Conservation (phyloP, 2,888 invertebrate species). For the Cephonodes hylas region DNA sequence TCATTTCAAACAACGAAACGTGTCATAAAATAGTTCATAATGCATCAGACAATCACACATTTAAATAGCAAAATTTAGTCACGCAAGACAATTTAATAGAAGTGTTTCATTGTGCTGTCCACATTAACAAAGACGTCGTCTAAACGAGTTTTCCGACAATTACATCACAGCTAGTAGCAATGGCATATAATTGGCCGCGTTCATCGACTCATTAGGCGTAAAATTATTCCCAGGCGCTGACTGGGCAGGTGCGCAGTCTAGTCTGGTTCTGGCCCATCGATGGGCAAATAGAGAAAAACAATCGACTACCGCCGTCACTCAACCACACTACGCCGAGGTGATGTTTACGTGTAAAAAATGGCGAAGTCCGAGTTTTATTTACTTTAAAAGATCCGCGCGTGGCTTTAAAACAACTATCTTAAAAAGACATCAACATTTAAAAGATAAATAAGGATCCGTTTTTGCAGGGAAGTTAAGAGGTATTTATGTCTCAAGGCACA, state of each 20-base stretch:
- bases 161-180: constrained; percentile 44
- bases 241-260: constrained; percentile 53
- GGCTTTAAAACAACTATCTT: not conserved
- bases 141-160: constrained; percentile 28
- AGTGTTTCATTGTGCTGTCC: not conserved
- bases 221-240: constrained; percentile 52
- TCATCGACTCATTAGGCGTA: constrained; percentile 50
- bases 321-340: constrained; percentile 29
- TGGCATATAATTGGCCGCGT: constrained; percentile 47
- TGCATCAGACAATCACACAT: not conserved
- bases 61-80: not conserved
- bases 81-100: no score
- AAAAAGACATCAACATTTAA: not conserved
- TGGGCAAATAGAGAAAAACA: constrained; percentile 45
- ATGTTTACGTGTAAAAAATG: constrained; percentile 30
- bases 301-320: constrained; percentile 29
- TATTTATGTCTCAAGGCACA: no score
- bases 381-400: constrained; percentile 21
- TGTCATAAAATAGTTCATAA: not conserved
- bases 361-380: constrained; percentile 25
- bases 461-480: no score
- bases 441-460: no score
- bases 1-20: no score
- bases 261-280: constrained; percentile 40
- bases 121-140: not conserved